phyloP scores from a whole-genome alignment of 2,888 invertebrate genomes.

The Phlogophora meticulosa region DNA sequence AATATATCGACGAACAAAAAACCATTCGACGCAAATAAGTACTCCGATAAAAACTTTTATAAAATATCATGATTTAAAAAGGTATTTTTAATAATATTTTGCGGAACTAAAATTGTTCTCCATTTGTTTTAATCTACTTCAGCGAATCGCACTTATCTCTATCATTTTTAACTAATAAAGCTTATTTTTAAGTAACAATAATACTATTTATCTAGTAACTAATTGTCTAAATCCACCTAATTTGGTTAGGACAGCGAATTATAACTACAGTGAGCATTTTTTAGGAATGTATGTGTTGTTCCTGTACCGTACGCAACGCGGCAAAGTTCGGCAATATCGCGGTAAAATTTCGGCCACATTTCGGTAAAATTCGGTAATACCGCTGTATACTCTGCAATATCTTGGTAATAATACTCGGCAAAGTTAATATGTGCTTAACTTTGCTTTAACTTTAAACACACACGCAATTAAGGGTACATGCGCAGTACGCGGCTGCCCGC shows the following conservation, averaged over 20 bases:
- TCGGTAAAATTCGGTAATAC: background rate
- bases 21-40: slow-evolving; percentile 18
- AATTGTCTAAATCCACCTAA: slow-evolving; percentile 38
- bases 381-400: background rate
- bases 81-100: background rate
- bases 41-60: slow-evolving; percentile 23
- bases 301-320: slow-evolving; percentile 29
- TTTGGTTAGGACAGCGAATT: slow-evolving; percentile 54
- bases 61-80: slow-evolving; percentile 39
- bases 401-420: slow-evolving; percentile 18
- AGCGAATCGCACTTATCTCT: slow-evolving; percentile 52
- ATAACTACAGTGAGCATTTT: slow-evolving; percentile 71
- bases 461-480: background rate
- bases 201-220: slow-evolving; percentile 60
- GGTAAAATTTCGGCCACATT: background rate
- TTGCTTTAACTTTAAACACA: background rate
- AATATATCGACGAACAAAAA: slow-evolving; percentile 32
- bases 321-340: slow-evolving; percentile 27
- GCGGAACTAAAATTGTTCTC: slow-evolving; percentile 6
- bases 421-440: slow-evolving; percentile 2
- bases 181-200: slow-evolving; percentile 70
- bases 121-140: slow-evolving; percentile 37
- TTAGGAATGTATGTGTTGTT: slow-evolving; percentile 61
- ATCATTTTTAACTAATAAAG: slow-evolving; percentile 70
- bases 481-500: background rate